These are phyloP conservation scores for Leptodactylus fallax DNA, from an alignment of 2,797 vertebrate species.

Conservation along the genomic window DNA sequence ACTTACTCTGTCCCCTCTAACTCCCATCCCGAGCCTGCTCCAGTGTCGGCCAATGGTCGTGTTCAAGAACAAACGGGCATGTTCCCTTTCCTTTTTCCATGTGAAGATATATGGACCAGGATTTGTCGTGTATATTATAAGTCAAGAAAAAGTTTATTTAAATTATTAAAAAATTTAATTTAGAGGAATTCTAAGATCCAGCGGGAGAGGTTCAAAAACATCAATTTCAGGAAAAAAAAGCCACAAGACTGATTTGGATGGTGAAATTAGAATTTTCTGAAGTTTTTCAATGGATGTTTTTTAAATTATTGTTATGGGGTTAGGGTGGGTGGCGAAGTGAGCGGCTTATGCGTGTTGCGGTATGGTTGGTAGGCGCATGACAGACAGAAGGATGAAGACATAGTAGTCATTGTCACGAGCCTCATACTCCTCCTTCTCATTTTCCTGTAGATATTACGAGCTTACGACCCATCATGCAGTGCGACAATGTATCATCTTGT, in stretches of 20 bases:
- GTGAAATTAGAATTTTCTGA: conserved; percentile 37
- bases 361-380: conserved; percentile 13
- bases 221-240: conserved; percentile 58
- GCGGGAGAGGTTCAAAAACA: conserved; percentile 1
- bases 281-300: conserved; percentile 57
- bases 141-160: conserved; percentile 26
- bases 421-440: not conserved
- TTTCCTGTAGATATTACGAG: not conserved
- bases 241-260: conserved; percentile 56
- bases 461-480: not conserved
- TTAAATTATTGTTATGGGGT: conserved; percentile 53
- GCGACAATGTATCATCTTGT: not conserved
- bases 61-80: conserved; percentile 10
- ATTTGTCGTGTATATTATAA: conserved; percentile 25
- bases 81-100: conserved; percentile 4
- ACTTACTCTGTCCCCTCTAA: not conserved
- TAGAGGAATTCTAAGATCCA: conserved; percentile 20
- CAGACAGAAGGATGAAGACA: conserved; percentile 4
- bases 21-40: not conserved
- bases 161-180: conserved; percentile 9
- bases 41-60: conserved; percentile 7
- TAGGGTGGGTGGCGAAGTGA: conserved; percentile 24
- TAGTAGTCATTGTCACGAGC: not conserved
- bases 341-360: conserved; percentile 20
- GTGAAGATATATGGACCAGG: not conserved